Conservation (phyloP, 1,140 invertebrate genomes). For the Scaptomyza hsui region DNA sequence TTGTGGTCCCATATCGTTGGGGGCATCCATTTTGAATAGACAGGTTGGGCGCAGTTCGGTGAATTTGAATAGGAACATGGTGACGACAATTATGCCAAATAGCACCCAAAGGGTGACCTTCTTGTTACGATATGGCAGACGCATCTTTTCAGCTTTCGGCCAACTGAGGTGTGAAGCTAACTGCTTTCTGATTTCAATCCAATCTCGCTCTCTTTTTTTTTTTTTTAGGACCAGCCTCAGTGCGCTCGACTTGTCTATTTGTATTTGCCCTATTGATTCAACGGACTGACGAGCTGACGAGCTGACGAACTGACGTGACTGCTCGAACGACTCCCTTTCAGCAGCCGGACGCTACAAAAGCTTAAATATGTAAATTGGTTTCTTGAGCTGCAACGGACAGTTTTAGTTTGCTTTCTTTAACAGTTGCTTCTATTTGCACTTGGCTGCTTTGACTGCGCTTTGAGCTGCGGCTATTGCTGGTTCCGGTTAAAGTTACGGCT, state of each 20-base stretch:
- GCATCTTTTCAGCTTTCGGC: conserved; percentile 57
- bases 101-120: conserved; percentile 82
- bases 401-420: conserved; percentile 52
- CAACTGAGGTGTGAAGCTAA: conserved; percentile 23
- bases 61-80: conserved; percentile 83
- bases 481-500: conserved; percentile 18
- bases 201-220: no score
- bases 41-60: conserved; percentile 82
- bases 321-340: neutral
- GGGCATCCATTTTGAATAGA: conserved; percentile 76
- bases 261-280: conserved; percentile 26
- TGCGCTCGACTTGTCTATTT: conserved; percentile 25
- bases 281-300: conserved; percentile 12
- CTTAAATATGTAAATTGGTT: conserved; percentile 80
- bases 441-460: conserved; percentile 9
- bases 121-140: conserved; percentile 80
- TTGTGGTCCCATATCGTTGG: conserved; percentile 60
- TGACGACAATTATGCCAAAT: conserved; percentile 77
- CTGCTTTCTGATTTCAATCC: conserved; percentile 20
- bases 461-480: conserved; percentile 16
- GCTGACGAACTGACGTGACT: neutral
- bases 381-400: conserved; percentile 44
- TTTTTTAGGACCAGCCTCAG: neutral
- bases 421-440: conserved; percentile 22
- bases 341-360: conserved; percentile 9